A percentile compares a stretch with the other conserved stretches of the same genome.
Evolutionary conservation across 2,888 invertebrate genomes (phyloP).

Genomic region (Hypsopygia costalis): DNA sequence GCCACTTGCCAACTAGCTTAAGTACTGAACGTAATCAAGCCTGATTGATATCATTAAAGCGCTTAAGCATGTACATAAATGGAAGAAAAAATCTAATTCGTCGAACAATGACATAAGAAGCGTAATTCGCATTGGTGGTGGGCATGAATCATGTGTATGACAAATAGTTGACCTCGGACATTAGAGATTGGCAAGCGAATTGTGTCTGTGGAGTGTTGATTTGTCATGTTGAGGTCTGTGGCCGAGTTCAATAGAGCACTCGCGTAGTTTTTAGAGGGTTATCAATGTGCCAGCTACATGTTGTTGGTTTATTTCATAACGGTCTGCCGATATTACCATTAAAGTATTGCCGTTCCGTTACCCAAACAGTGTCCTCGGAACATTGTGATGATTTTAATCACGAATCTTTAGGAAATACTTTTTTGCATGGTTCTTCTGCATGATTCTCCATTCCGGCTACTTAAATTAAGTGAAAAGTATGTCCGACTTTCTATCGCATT

Average conservation of each 20-base stretch:
- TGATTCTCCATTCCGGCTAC: no score
- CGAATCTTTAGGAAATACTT: no score
- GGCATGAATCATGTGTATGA: conserved; percentile 50
- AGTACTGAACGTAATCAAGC: neutral
- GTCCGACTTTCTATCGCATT: no score
- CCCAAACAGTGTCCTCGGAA: no score
- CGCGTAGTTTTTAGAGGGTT: no score
- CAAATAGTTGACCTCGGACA: conserved; percentile 41
- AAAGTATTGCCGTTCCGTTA: no score
- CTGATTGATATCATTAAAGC: conserved; percentile 19
- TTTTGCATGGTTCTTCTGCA: no score
- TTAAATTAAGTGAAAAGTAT: no score
- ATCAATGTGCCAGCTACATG: no score
- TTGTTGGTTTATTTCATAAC: no score
- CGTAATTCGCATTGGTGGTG: conserved; percentile 17
- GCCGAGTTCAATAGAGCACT: conserved; percentile 6
- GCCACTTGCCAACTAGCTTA: conserved; percentile 17
- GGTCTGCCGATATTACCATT: no score
- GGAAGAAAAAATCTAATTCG: conserved; percentile 19
- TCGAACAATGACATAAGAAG: conserved; percentile 21
- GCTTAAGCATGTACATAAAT: conserved; percentile 1
- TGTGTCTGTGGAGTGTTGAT: conserved; percentile 18
- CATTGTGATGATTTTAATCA: no score
- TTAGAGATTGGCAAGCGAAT: conserved; percentile 42
- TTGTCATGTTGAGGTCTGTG: neutral